These are phyloP conservation scores for Mandrillus leucophaeus DNA, from an alignment of 2,113 vertebrate species.

Conservation along the genomic window DNA sequence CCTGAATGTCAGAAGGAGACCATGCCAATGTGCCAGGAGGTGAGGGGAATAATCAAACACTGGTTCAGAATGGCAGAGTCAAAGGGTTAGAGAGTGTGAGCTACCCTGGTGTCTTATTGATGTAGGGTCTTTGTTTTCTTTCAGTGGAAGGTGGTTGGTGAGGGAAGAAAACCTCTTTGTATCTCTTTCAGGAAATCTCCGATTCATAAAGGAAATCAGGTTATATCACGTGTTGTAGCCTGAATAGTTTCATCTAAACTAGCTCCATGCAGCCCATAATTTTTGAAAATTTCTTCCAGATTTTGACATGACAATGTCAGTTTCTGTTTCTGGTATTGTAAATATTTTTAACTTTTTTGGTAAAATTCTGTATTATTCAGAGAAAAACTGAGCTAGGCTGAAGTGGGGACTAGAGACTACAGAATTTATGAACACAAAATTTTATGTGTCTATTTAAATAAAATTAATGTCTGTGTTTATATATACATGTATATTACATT, in stretches of 20 bases:
- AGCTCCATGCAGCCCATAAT: neutral
- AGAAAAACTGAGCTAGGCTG: neutral
- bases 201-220: slow-evolving; percentile 6
- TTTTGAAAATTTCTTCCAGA: neutral
- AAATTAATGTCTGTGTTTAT: neutral
- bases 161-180: neutral
- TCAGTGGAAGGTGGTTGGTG: neutral
- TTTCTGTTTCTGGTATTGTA: slow-evolving; percentile 18
- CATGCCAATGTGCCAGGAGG: neutral
- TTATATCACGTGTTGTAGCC: neutral
- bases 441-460: neutral
- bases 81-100: neutral
- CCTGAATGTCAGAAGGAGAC: neutral
- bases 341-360: slow-evolving; percentile 24
- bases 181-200: neutral
- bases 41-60: neutral
- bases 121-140: neutral
- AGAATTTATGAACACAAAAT: slow-evolving; percentile 14
- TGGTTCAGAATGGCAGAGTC: neutral
- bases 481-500: neutral
- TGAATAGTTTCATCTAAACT: neutral
- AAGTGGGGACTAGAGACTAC: neutral
- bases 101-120: neutral
- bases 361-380: neutral
- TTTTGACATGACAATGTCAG: neutral